Percentiles rank a stretch among this genome's conserved stretches.
Evolutionary conservation across 1,140 invertebrate species (phyloP).

Genomic region (Heliconius congener): DNA sequence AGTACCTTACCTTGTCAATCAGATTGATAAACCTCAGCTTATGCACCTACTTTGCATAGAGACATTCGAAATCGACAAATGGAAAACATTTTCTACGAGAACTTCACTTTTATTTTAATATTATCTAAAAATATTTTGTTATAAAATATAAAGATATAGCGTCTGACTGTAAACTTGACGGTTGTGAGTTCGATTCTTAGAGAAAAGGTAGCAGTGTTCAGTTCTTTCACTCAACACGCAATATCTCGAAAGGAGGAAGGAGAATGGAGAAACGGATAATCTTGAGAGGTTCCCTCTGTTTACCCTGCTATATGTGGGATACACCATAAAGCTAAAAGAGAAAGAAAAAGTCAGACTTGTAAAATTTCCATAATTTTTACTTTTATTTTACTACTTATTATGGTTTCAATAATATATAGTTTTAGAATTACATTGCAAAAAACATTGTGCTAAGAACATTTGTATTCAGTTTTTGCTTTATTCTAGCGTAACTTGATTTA

Average conservation of each 20-base stretch:
- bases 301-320: too few species aligned
- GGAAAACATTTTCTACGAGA: too few species aligned
- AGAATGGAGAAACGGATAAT: not conserved
- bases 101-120: too few species aligned
- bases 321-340: too few species aligned
- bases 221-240: not conserved
- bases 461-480: conserved; percentile 6
- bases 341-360: too few species aligned
- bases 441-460: not conserved
- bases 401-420: not conserved
- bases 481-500: not conserved
- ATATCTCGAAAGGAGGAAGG: not conserved
- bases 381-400: too few species aligned
- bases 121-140: too few species aligned
- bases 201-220: not conserved
- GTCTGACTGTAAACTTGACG: not conserved
- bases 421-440: not conserved
- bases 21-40: not conserved
- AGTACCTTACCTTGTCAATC: conserved; percentile 10
- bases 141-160: not conserved
- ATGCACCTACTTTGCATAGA: not conserved
- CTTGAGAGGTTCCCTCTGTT: not conserved
- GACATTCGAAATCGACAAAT: not conserved
- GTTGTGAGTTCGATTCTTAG: not conserved
- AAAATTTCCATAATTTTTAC: too few species aligned